Base-by-base conservation (phyloP, 2,113 vertebrate genomes). In the Myodes glareolus region DNA sequence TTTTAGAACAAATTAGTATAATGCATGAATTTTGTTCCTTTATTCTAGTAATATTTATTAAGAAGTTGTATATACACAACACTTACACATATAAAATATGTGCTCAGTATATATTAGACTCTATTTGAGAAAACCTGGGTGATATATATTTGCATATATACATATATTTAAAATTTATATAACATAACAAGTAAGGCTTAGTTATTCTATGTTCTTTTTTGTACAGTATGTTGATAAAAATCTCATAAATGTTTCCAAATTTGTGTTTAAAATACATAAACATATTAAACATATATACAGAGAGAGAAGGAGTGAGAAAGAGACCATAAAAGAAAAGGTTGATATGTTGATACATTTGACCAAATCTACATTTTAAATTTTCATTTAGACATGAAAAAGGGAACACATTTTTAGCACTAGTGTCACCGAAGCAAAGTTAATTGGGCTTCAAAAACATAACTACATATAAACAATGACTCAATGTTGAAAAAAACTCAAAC, bases 261-360 rank as follows among this genome's bases (percentile, higher is more conserved):
- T 87, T 93, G 10, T 36, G 17, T 87, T 92, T 86, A 61, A 78
- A 94, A 87, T 58, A 68, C 42, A 61, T 7, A 94, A 27, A 86
- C 1, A 80, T 39, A 78, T 0, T 14, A 21, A 80, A 3, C 33
- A n/a, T 23, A 39, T 1, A 47, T 29, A 91, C 27, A 33, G 2
- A 45, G 14, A 78, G 7, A 78, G 25, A 45, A 10, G 31, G 75
- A 14, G 42, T 33, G 29, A 78, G 1, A 52, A 29, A 11, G 75
- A 47, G 25, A 25, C 19, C 19, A 63, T 29, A 61, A 70, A 76
- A 70, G 50, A 70, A 94, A 58, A 91, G 3, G 5, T 82, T 68
- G 47, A 47, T 76, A 45, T 61, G 3, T 65, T 72, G 68, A 72
- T 72, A n/a, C 33, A 21, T 73, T 27, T 84, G 16, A 63, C 47